Evolutionary conservation across 2,797 vertebrate genomes (phyloP), one percentile per base, ranked within the genome.

Genomic region (Australoheros facetus): DNA sequence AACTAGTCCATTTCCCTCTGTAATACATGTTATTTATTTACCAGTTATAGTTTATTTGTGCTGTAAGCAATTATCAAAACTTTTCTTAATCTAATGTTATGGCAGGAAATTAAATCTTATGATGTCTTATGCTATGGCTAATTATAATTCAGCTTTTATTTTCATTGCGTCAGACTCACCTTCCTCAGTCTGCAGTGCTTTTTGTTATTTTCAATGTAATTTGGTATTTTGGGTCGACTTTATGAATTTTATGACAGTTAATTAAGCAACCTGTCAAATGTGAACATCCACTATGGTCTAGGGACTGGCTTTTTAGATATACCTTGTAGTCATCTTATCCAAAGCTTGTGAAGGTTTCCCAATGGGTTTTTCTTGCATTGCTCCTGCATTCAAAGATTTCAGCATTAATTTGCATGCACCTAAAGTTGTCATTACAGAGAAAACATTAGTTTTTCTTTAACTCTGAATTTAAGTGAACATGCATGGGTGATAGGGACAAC

Each of bases 1-100:
- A 76, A 60, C 30, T 21, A 56, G 34, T 26, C 23, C 10, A 71
- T 74, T 83, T 78, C 48, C 30, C 53, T 71, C 62, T 54, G 39
- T 73, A 19, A 19, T 26, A 39, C 74, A 77, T 73, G 58, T 54
- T 84, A 69, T 69, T 69, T 69, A 45, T 69, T 69, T 51, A 69
- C 64, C 45, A 32, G 42, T 51, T 69, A 69, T 51, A 69, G 26
- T 69, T 69, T 30, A 45, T 51, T 69, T 69, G 64, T 51, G 45
- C 45, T 69, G 64, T 69, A 51, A 69, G 64, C 42, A 51, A 69
- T 69, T 51, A 51, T 69, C 45, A n/a, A 30, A 51, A 72, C 53
- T 56, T 55, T 55, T 71, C 34, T 54, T 21, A 23, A 54, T 69
- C 42, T 30, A 30, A 69, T 69, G 48, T 69, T 51, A 30, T 51